A percentile compares a stretch with the other conserved stretches of the same genome.
Evolutionary conservation across 2,888 invertebrate genomes (phyloP).

Genomic region (Antheraea yamamai): DNA sequence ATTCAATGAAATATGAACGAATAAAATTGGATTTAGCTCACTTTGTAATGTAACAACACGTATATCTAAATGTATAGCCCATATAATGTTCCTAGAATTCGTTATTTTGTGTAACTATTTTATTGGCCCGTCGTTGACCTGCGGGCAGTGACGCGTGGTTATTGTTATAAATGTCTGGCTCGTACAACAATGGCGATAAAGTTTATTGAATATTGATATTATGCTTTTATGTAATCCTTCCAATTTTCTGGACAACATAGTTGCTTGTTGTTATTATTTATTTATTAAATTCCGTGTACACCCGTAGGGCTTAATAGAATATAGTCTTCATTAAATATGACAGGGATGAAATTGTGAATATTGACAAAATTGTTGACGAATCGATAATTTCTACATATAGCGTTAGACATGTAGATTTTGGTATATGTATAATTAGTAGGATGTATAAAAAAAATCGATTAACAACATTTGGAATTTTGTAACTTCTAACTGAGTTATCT

Average conservation of each 20-base stretch:
- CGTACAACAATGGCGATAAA: conserved; percentile 7
- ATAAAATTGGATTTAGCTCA: too few relatives aligned
- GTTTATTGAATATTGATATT: conserved; percentile 2
- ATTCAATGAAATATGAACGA: too few relatives aligned
- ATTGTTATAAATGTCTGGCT: conserved; percentile 4
- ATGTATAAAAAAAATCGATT: too few relatives aligned
- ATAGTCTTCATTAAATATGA: background rate
- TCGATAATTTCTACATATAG: too few relatives aligned
- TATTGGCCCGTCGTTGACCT: conserved; percentile 1
- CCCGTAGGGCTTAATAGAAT: background rate
- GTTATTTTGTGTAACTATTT: background rate
- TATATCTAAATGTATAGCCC: background rate
- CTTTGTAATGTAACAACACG: too few relatives aligned
- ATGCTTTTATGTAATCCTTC: background rate
- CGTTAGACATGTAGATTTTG: too few relatives aligned
- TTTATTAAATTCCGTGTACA: background rate
- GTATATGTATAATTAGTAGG: too few relatives aligned
- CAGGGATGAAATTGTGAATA: too few relatives aligned
- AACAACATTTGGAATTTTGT: too few relatives aligned
- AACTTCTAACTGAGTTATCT: too few relatives aligned
- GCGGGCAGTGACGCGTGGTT: conserved; percentile 4
- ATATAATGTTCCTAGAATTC: conserved; percentile 6
- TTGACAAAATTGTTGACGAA: too few relatives aligned
- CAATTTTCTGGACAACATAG: background rate
- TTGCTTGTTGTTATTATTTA: background rate